A percentile compares a stretch with the other conserved stretches of the same genome.
Conservation (phyloP, 2,888 invertebrate species). For the Paralinhomoeus sp. region DNA sequence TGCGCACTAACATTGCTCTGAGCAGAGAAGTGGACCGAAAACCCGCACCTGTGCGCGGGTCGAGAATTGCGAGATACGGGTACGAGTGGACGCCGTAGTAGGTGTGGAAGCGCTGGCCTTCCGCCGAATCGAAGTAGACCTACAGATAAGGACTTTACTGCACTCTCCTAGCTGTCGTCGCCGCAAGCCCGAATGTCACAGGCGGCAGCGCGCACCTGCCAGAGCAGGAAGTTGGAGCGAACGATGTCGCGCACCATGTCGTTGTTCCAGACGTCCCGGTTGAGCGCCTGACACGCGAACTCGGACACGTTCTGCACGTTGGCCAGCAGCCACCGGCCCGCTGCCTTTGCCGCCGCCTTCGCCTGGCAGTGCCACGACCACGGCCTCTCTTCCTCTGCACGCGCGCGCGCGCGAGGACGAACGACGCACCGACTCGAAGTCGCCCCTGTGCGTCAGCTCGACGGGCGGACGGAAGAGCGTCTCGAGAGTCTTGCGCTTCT, state of each 20-base stretch:
- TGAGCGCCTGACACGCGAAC: conserved; percentile 43
- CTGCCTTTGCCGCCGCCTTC: conserved; percentile 35
- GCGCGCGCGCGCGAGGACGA: conserved; percentile 37
- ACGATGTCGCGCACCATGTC: conserved; percentile 38
- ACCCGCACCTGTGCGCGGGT: conserved; percentile 39
- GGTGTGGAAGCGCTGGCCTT: conserved; percentile 40
- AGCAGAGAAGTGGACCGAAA: too few species aligned
- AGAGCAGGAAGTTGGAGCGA: conserved; percentile 42
- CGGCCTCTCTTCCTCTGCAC: conserved; percentile 40
- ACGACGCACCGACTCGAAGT: background rate
- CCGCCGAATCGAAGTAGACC: conserved; percentile 35
- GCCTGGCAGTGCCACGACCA: conserved; percentile 44
- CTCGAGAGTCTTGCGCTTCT: too few species aligned
- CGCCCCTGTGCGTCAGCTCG: too few species aligned
- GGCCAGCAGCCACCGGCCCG: conserved; percentile 43
- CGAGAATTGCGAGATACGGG: conserved; percentile 43
- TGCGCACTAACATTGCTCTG: background rate
- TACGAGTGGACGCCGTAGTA: conserved; percentile 40
- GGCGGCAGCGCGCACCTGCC: conserved; percentile 35
- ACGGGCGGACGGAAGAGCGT: too few species aligned
- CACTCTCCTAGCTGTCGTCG: too few species aligned
- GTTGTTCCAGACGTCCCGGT: conserved; percentile 43
- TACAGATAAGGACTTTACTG: conserved; percentile 8
- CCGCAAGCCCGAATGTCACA: too few species aligned
- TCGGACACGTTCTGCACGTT: conserved; percentile 46